Percentiles rank a stretch among this genome's conserved stretches.
Conservation (phyloP, 2,113 vertebrate species). For the Rhinoptilus africanus region DNA sequence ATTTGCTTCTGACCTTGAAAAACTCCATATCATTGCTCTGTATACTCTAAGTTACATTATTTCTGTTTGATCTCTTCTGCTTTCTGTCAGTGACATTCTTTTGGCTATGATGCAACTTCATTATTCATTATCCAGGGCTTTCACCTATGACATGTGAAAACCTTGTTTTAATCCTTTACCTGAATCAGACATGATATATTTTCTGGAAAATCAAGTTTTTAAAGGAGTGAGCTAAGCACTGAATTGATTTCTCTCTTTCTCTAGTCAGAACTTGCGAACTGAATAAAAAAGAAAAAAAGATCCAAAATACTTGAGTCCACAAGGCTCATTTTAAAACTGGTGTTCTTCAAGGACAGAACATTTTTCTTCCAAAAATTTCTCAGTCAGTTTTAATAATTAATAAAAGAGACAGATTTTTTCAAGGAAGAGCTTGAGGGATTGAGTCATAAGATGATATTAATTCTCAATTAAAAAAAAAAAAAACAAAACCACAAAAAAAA, state of each 20-base stretch:
- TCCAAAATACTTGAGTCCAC: not conserved
- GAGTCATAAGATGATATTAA: not conserved
- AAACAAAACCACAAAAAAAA: not conserved
- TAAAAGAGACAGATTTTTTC: not conserved
- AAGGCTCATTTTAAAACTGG: not conserved
- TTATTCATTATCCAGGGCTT: not conserved
- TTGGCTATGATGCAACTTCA: not conserved
- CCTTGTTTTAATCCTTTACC: not conserved
- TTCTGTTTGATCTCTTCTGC: not conserved
- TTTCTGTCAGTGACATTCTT: not conserved
- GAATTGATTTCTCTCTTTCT: not conserved
- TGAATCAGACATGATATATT: not conserved
- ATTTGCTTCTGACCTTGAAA: not conserved
- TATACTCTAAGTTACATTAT: not conserved
- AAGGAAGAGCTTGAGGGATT: not conserved
- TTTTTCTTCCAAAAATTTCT: not conserved
- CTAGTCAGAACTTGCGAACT: not conserved
- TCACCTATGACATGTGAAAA: not conserved
- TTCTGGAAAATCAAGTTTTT: not conserved
- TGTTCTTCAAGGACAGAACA: not conserved
- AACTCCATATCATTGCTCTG: rapidly evolving
- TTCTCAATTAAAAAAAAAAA: not conserved
- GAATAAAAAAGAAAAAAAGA: not conserved
- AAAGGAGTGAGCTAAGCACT: not conserved
- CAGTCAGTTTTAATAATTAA: not conserved